Evolutionary conservation across 2,888 invertebrate genomes (phyloP).

Genomic region (Trisateles emortualis): DNA sequence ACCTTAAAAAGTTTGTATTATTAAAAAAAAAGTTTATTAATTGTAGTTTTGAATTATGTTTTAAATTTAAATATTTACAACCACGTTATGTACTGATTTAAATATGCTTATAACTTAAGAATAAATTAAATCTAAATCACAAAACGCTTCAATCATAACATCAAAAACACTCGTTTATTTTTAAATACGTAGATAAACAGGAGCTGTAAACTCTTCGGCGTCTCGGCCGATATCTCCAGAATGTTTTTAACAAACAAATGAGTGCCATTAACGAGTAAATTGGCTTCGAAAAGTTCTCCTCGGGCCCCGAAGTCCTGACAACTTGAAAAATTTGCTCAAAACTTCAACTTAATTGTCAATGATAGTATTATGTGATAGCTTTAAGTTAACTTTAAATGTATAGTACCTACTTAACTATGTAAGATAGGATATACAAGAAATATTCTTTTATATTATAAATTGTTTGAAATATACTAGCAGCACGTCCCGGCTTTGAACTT

Average conservation of each 20-base stretch:
- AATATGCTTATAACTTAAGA: neutral
- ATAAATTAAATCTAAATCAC: conserved; percentile 8
- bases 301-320: conserved; percentile 52
- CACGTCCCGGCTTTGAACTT: no score
- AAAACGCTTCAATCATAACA: conserved; percentile 21
- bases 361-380: conserved; percentile 33
- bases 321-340: conserved; percentile 67
- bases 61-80: no score
- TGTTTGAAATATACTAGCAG: no score
- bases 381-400: conserved; percentile 2
- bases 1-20: no score
- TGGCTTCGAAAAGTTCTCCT: conserved; percentile 67
- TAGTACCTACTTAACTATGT: neutral
- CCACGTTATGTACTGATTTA: no score
- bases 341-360: conserved; percentile 46
- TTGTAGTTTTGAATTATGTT: no score
- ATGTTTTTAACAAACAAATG: conserved; percentile 73
- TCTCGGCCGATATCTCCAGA: conserved; percentile 43
- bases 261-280: conserved; percentile 73
- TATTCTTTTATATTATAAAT: neutral
- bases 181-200: conserved; percentile 22
- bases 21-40: no score
- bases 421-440: neutral
- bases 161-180: conserved; percentile 14
- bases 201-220: conserved; percentile 27